Evolutionary conservation across 2,797 vertebrate genomes (phyloP).

Genomic region (Cyprinella venusta): DNA sequence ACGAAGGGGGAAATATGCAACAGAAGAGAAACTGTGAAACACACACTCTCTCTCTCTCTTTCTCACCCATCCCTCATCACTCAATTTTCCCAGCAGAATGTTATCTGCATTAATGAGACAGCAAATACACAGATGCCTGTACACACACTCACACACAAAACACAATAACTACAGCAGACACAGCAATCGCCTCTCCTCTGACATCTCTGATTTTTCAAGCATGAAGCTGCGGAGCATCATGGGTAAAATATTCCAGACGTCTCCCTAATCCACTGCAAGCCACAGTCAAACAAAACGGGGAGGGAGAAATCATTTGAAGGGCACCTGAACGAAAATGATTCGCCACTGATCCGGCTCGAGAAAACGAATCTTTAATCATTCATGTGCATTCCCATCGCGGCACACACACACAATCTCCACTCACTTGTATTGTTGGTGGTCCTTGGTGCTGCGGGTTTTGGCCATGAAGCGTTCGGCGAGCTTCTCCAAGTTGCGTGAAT

Average conservation of each 20-base stretch:
- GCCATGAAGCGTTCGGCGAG: slow-evolving; percentile 98
- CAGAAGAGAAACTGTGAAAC: slow-evolving; percentile 5
- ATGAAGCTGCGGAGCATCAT: slow-evolving; percentile 40
- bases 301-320: slow-evolving; percentile 16
- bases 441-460: slow-evolving; percentile 97
- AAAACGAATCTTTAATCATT: slow-evolving; percentile 26
- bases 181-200: slow-evolving; percentile 29
- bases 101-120: slow-evolving; percentile 60
- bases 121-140: slow-evolving; percentile 45
- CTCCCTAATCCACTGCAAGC: slow-evolving; percentile 12
- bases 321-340: background rate
- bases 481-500: slow-evolving; percentile 96
- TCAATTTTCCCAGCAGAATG: slow-evolving; percentile 48
- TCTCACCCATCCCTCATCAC: slow-evolving; percentile 24
- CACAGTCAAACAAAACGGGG: background rate
- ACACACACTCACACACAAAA: slow-evolving; percentile 28
- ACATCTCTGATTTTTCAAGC: slow-evolving; percentile 48
- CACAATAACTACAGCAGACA: slow-evolving; percentile 44
- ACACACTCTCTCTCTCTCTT: slow-evolving; percentile 22
- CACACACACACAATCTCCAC: slow-evolving; percentile 44
- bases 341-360: background rate
- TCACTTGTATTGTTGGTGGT: slow-evolving; percentile 99
- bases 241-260: slow-evolving; percentile 47
- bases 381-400: background rate
- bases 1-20: background rate